phyloP scores from a whole-genome alignment of 2,797 vertebrate genomes.

The Psittacula echo region DNA sequence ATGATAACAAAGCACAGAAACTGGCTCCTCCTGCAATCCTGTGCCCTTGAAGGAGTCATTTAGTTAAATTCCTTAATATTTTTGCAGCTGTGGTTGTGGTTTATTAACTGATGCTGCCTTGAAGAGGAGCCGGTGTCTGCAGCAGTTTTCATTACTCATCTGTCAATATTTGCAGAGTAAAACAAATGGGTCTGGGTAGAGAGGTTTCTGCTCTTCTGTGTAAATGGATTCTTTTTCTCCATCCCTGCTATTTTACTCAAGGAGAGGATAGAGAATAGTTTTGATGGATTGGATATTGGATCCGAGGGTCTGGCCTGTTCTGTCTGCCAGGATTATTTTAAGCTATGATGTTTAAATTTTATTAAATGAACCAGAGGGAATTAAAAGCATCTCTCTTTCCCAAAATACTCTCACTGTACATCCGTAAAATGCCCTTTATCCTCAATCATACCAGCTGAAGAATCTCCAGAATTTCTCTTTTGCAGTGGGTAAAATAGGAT shows the following conservation, averaged over 20 bases:
- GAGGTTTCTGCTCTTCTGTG: background rate
- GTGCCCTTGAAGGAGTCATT: constrained; percentile 48
- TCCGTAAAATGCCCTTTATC: background rate
- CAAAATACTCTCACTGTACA: background rate
- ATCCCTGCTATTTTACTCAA: background rate
- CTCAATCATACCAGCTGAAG: background rate
- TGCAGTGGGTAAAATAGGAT: background rate
- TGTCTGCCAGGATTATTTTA: constrained; percentile 25
- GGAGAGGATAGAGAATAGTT: background rate
- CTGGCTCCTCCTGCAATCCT: background rate
- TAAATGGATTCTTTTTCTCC: background rate
- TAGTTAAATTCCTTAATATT: constrained; percentile 65
- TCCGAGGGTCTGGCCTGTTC: background rate
- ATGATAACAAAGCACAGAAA: background rate
- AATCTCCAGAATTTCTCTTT: background rate
- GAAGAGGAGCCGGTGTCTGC: constrained; percentile 44
- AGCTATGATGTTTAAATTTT: constrained; percentile 6
- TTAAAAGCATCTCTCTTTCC: background rate
- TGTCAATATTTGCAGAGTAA: constrained; percentile 55
- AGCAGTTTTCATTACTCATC: constrained; percentile 64
- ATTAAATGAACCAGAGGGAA: constrained; percentile 16
- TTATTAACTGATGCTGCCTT: constrained; percentile 61
- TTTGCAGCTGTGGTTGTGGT: constrained; percentile 64
- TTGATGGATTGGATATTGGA: background rate
- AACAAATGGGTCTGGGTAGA: constrained; percentile 46